Conservation (phyloP, 2,888 invertebrate species). For the Trachelus tabidus region DNA sequence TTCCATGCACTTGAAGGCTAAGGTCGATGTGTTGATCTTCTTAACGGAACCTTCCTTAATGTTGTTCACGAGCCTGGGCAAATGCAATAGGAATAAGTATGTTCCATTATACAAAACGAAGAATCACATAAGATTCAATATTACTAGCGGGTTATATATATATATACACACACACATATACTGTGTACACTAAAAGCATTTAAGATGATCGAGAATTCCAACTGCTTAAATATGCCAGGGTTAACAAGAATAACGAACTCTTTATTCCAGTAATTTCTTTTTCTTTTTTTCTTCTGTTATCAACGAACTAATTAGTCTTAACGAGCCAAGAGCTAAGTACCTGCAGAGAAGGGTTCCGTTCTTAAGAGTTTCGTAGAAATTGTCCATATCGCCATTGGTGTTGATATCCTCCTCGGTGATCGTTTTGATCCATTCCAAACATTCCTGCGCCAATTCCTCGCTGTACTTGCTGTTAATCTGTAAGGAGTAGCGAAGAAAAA, state of each 20-base stretch:
- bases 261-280: no score
- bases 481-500: slow-evolving; percentile 58
- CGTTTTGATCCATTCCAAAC: slow-evolving; percentile 90
- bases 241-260: no score
- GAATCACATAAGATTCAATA: no score
- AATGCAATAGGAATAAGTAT: slow-evolving; percentile 20
- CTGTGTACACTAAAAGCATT: no score
- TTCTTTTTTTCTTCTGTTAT: not conserved
- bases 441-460: slow-evolving; percentile 91
- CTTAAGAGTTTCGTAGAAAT: slow-evolving; percentile 91
- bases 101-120: no score
- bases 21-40: slow-evolving; percentile 87
- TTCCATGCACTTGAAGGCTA: slow-evolving; percentile 99
- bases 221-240: no score
- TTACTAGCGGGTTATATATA: no score
- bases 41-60: slow-evolving; percentile 89
- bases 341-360: slow-evolving; percentile 93
- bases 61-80: slow-evolving; percentile 83
- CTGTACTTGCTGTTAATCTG: slow-evolving; percentile 99
- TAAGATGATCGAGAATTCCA: no score
- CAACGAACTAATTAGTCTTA: not conserved
- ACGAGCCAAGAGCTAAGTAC: slow-evolving; percentile 66
- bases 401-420: slow-evolving; percentile 88
- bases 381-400: slow-evolving; percentile 91
- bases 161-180: no score